phyloP scores from a whole-genome alignment of 2,113 vertebrate genomes.

The Redunca redunca region DNA sequence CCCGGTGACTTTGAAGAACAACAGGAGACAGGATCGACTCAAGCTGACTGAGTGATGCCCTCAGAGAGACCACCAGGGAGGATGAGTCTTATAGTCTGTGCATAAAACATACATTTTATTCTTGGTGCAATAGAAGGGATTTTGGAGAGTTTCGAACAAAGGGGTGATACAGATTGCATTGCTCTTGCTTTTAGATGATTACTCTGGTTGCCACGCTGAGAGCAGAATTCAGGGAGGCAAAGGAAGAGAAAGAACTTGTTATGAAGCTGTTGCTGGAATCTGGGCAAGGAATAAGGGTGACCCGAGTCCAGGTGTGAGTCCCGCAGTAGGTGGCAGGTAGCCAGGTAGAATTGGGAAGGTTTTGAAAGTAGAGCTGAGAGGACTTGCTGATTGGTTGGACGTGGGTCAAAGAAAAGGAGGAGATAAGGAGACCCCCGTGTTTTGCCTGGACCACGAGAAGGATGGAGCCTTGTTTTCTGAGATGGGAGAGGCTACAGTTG shows the following conservation, averaged over 20 bases:
- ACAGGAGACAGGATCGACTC: neutral
- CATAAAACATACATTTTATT: neutral
- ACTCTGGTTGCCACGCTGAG: neutral
- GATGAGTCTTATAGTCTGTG: neutral
- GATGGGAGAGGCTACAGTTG: neutral
- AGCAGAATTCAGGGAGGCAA: neutral
- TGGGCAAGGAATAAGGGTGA: neutral
- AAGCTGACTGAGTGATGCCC: rapidly evolving
- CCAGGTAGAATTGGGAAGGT: neutral
- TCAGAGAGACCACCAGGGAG: neutral
- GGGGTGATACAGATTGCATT: neutral
- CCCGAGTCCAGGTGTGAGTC: too few species aligned
- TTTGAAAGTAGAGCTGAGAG: neutral
- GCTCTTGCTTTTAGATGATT: neutral
- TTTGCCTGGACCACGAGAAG: neutral
- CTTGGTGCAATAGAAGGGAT: neutral
- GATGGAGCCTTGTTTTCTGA: neutral
- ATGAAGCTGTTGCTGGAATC: neutral
- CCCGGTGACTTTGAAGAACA: neutral
- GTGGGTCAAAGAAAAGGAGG: neutral
- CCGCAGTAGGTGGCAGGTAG: neutral
- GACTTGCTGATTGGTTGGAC: neutral
- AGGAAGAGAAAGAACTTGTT: neutral
- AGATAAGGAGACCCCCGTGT: neutral
- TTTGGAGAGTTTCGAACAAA: neutral